Evolutionary conservation across 2,888 invertebrate species (phyloP).

Genomic region (Melangyna quadrimaculata): DNA sequence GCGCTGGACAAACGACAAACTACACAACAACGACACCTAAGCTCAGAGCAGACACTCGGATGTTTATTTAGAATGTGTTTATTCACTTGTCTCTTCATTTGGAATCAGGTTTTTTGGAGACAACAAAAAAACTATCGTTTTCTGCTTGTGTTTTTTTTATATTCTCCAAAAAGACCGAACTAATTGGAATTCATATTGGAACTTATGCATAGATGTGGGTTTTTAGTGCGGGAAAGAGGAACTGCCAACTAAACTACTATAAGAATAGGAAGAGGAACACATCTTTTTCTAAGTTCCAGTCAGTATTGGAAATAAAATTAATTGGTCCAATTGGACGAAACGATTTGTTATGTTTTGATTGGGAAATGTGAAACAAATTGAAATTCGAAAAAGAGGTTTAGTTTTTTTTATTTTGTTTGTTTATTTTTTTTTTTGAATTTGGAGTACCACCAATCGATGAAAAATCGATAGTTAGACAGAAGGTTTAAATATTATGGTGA

Average conservation of each 20-base stretch:
- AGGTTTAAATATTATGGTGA: neutral
- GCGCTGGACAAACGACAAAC: neutral
- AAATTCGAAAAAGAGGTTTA: constrained; percentile 7
- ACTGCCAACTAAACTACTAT: neutral
- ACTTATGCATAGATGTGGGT: neutral
- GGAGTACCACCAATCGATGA: neutral
- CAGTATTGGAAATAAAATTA: constrained; percentile 26
- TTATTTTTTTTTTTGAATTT: neutral
- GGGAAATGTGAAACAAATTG: constrained; percentile 60
- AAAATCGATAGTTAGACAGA: neutral
- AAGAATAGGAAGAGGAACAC: too few relatives aligned
- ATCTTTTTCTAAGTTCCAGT: neutral
- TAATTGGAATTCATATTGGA: constrained; percentile 50
- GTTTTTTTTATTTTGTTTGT: too few relatives aligned
- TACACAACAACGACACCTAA: constrained; percentile 25
- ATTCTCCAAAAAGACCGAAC: neutral
- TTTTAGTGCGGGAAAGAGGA: constrained; percentile 8
- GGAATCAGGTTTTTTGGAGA: constrained; percentile 19
- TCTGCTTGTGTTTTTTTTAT: neutral
- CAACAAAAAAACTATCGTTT: neutral
- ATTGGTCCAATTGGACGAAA: constrained; percentile 59
- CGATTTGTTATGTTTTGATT: constrained; percentile 68
- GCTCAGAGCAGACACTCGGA: neutral
- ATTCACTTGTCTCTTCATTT: constrained; percentile 22
- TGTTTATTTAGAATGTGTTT: constrained; percentile 25